Evolutionary conservation across 2,888 invertebrate genomes (phyloP).

Genomic region (Ametastegia equiseti): DNA sequence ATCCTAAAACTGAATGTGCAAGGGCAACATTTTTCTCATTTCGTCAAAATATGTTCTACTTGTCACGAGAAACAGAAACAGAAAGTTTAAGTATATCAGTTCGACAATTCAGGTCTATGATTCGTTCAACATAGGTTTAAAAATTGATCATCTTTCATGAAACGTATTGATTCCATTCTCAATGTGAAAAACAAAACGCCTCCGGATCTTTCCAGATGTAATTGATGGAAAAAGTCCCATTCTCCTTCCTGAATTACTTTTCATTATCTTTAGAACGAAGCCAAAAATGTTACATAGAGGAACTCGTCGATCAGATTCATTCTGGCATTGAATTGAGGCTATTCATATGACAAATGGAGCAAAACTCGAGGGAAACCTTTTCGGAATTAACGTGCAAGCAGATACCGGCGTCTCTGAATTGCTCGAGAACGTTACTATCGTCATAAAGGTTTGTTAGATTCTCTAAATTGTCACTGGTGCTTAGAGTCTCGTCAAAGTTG

Average conservation of each 20-base stretch:
- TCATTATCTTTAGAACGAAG: background rate
- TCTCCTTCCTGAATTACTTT: background rate
- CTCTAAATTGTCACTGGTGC: constrained; percentile 54
- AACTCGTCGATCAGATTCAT: background rate
- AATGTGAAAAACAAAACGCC: background rate
- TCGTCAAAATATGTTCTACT: background rate
- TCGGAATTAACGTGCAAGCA: constrained; percentile 80
- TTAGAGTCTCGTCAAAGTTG: constrained; percentile 56
- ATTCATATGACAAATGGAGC: constrained; percentile 78
- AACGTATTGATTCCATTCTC: background rate
- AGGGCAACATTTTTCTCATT: background rate
- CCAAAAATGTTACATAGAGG: background rate
- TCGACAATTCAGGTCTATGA: background rate
- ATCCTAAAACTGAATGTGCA: no score
- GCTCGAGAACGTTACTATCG: constrained; percentile 57
- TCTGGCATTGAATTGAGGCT: constrained; percentile 56
- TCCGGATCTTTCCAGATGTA: background rate
- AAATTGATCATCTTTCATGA: background rate
- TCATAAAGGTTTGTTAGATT: constrained; percentile 53
- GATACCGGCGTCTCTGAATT: constrained; percentile 76
- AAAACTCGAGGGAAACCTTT: constrained; percentile 79
- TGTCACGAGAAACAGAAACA: background rate
- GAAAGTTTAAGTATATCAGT: background rate
- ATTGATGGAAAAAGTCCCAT: background rate
- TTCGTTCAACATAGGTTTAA: background rate